Base-by-base conservation (phyloP, 64 coral and sea anemone species). In the Stylophora pistillata region DNA sequence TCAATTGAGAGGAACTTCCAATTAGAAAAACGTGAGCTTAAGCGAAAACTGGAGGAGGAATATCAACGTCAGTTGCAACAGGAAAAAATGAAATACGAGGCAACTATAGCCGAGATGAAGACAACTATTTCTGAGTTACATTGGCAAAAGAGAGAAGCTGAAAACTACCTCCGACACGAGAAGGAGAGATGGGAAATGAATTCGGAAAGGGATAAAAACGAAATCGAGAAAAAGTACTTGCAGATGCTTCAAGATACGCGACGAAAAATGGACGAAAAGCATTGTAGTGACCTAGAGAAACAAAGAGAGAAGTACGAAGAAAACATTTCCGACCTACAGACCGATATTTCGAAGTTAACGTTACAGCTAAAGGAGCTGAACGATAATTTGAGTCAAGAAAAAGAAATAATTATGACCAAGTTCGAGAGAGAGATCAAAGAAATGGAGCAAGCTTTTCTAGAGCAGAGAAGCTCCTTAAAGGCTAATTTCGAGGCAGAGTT, bases 391-490 rank as follows among this genome's bases (percentile, higher is more conserved):
- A 90, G 78, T 74, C 86, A 93, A 15, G 97, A 99, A 64, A 99
- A 99, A 30, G 97, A 99, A 27, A 91, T 95, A 14, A 92, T 99
- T 33, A 76, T 99, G 29, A 87, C 74, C 1, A 95, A 90, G 87
- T 99, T 99, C 56, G 97, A 99, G 56, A 90, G 88, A 82, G 97
- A 99, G 74, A 88, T 99, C 15, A 93, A 88, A 86, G 95, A 98
- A 71, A 98, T 98, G 95, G 95, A 98, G 72, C 86, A 86, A 33
- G 91, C 95, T 11, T 98, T 98, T 53, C 72, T 89, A 57, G 95
- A 98, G 29, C 95, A 98, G 64, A 91, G 95, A n/a, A 78, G 58
- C 21, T 91, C 95, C 13, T 56, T 98, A 17, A 91, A 98, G 88
- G 81, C 81, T 23, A 94, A 56, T 37, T 84, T 94, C 30, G 95